Percentiles rank a stretch among this genome's conserved stretches.
phyloP scores from a whole-genome alignment of 2,797 vertebrate genomes.

The Phylloscopus collybita region DNA sequence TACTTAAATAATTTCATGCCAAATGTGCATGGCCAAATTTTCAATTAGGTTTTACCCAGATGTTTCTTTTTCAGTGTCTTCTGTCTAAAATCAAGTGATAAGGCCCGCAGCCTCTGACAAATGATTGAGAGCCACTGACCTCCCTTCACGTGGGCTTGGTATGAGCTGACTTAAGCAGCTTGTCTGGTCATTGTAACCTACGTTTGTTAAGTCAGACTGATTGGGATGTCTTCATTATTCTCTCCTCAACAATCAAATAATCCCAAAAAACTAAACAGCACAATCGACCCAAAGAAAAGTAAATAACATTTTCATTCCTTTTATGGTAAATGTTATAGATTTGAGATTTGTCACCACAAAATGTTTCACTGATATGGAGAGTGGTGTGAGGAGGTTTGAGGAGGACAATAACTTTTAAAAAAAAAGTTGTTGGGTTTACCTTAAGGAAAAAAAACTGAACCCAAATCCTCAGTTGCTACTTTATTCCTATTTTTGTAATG shows the following conservation, averaged over 20 bases:
- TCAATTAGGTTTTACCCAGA: not conserved
- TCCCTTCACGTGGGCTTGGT: not conserved
- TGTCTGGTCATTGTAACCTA: not conserved
- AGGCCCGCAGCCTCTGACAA: not conserved
- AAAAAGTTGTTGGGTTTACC: not conserved
- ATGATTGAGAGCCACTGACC: slow-evolving; percentile 28
- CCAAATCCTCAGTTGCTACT: not conserved
- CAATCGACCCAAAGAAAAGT: not conserved
- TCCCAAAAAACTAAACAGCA: not conserved
- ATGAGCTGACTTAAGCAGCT: not conserved
- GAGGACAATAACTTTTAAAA: not conserved
- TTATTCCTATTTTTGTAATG: not conserved
- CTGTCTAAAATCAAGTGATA: slow-evolving; percentile 42
- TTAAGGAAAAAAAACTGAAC: not conserved
- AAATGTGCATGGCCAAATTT: not conserved
- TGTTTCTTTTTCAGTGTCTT: not conserved
- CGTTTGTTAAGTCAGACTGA: not conserved
- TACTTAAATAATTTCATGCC: not conserved
- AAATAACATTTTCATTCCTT: not conserved
- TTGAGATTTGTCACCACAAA: not conserved
- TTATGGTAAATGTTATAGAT: not conserved
- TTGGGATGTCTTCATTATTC: not conserved
- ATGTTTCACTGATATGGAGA: not conserved
- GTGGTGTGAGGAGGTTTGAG: not conserved
- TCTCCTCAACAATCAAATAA: not conserved